phyloP scores from a whole-genome alignment of 1,140 invertebrate species.

The Babylonia areolata region DNA sequence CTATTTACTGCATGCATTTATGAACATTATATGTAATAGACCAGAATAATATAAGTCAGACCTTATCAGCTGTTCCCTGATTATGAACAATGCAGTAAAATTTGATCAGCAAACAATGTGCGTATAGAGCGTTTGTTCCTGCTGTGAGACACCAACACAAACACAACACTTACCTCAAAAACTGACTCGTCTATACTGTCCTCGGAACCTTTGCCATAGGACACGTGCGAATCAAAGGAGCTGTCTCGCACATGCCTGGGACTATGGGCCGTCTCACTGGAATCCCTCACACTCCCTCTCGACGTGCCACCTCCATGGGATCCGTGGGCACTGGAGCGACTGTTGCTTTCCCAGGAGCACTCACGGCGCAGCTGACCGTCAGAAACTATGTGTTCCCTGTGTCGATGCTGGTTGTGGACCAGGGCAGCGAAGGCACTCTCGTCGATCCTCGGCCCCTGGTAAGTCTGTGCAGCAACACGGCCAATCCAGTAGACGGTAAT shows the following conservation, averaged over 20 bases:
- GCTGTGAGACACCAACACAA: no score
- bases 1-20: no score
- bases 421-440: constrained; percentile 68
- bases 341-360: constrained; percentile 47
- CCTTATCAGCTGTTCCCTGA: no score
- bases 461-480: constrained; percentile 48
- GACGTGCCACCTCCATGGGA: constrained; percentile 37
- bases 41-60: no score
- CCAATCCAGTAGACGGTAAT: constrained; percentile 72
- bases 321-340: constrained; percentile 51
- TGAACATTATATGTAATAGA: no score
- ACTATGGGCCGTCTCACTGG: background rate
- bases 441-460: constrained; percentile 69
- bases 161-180: constrained; percentile 35
- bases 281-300: constrained; percentile 24
- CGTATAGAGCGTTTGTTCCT: no score
- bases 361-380: constrained; percentile 51
- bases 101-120: no score
- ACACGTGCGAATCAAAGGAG: constrained; percentile 67
- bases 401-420: constrained; percentile 54
- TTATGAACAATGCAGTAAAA: no score
- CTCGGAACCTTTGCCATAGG: constrained; percentile 61
- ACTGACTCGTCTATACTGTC: constrained; percentile 66
- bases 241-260: constrained; percentile 59
- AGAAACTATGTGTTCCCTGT: constrained; percentile 56